phyloP scores from a whole-genome alignment of 2,888 invertebrate genomes.

The Sesia bembeciformis region DNA sequence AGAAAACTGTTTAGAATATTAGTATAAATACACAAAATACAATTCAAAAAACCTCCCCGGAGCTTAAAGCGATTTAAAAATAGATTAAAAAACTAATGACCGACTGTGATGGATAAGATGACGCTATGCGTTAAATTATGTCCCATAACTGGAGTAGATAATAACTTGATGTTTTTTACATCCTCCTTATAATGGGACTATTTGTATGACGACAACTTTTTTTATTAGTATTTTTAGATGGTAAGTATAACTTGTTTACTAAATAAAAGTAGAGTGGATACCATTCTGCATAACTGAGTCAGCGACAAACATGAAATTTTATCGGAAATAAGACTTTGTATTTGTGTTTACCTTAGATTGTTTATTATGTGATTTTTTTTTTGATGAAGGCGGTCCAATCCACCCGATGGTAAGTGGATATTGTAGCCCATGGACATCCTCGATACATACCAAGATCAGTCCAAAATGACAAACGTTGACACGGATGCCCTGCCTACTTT shows the following conservation, averaged over 20 bases:
- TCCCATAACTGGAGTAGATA: conserved; percentile 25
- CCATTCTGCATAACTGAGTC: too few relatives aligned
- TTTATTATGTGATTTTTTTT: too few relatives aligned
- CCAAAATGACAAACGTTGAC: too few relatives aligned
- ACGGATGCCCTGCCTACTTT: too few relatives aligned
- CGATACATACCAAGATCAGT: too few relatives aligned
- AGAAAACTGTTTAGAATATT: neutral
- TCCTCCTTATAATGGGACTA: conserved; percentile 23
- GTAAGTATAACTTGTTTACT: neutral
- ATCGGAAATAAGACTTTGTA: too few relatives aligned
- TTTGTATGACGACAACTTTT: conserved; percentile 10
- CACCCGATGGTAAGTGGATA: too few relatives aligned
- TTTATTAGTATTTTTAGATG: neutral
- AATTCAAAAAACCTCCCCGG: conserved; percentile 3
- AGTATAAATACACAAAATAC: neutral
- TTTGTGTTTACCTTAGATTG: too few relatives aligned
- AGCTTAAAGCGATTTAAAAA: conserved; percentile 26
- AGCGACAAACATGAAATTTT: too few relatives aligned
- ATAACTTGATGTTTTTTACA: conserved; percentile 24
- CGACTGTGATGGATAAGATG: conserved; percentile 22
- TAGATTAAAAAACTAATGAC: conserved; percentile 35
- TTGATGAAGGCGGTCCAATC: too few relatives aligned
- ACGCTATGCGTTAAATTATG: conserved; percentile 31
- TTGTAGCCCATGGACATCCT: too few relatives aligned
- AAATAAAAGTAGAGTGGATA: neutral